These are phyloP conservation scores for Pteria penguin DNA, from an alignment of 2,888 invertebrate genomes.

Conservation along the genomic window DNA sequence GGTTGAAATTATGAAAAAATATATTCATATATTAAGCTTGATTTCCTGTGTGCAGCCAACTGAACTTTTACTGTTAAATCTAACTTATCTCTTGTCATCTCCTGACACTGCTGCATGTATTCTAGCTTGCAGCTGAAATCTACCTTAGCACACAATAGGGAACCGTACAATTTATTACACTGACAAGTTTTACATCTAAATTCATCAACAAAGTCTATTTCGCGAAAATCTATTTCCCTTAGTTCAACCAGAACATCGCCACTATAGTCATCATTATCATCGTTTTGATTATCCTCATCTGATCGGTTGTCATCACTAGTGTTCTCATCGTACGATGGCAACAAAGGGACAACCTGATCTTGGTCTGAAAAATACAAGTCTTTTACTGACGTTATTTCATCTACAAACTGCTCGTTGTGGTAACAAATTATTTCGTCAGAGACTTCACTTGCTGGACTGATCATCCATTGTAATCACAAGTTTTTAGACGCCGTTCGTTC, in stretches of 20 bases:
- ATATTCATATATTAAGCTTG: no score
- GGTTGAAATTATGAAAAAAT: no score
- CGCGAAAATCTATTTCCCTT: background rate
- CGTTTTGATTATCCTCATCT: background rate
- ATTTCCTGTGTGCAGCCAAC: background rate
- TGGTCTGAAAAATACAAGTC: background rate
- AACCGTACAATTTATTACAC: conserved; percentile 15
- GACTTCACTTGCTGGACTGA: background rate
- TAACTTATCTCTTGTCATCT: conserved; percentile 21
- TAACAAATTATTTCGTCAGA: background rate
- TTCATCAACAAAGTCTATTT: background rate
- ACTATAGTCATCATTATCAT: no score
- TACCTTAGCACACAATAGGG: conserved; percentile 4
- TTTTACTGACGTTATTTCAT: background rate
- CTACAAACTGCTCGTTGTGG: background rate
- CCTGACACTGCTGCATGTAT: conserved; percentile 10
- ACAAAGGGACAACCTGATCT: background rate
- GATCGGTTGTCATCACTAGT: background rate
- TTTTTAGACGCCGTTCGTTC: no score
- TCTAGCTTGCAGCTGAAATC: background rate
- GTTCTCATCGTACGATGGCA: background rate
- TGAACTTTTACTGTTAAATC: conserved; percentile 17
- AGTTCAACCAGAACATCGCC: background rate
- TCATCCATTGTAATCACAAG: no score
- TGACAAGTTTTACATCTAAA: conserved; percentile 7